Evolutionary conservation across 2,888 invertebrate genomes (phyloP).

Genomic region (Oscheius sp.): DNA sequence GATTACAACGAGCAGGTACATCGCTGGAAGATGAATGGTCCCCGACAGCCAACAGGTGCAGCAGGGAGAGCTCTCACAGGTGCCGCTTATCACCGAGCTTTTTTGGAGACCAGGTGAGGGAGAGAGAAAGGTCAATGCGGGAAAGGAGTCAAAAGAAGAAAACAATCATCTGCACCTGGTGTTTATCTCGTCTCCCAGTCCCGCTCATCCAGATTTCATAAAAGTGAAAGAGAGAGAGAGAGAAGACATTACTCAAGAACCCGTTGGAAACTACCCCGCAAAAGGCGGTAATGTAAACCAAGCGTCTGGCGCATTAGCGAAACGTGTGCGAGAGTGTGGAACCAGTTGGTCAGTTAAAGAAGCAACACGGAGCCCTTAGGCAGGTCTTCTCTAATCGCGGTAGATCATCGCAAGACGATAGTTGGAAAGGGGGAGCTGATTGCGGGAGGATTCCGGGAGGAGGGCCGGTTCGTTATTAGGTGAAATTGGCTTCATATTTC

Average conservation of each 20-base stretch:
- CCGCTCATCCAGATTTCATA: too few relatives aligned
- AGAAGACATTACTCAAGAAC: conserved; percentile 6
- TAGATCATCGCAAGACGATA: conserved; percentile 19
- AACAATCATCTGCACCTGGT: conserved; percentile 7
- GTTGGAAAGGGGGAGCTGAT: not conserved
- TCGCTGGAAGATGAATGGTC: conserved; percentile 29
- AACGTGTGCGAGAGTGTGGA: not conserved
- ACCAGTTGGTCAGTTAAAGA: conserved; percentile 5
- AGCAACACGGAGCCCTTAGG: too few relatives aligned
- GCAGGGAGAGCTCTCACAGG: conserved; percentile 12
- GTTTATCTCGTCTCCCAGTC: not conserved
- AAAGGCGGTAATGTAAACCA: conserved; percentile 18
- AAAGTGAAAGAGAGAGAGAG: too few relatives aligned
- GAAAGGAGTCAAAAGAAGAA: not conserved
- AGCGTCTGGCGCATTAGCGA: not conserved
- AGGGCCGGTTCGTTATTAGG: too few relatives aligned
- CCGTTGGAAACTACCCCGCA: not conserved
- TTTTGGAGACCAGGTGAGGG: not conserved
- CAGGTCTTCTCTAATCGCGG: conserved; percentile 14
- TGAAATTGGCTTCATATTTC: too few relatives aligned
- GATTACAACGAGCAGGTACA: conserved; percentile 31
- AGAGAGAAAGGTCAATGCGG: not conserved
- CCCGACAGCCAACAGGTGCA: conserved; percentile 25
- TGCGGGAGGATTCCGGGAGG: conserved; percentile 11
- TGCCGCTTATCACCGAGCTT: conserved; percentile 17